Evolutionary conservation across 2,888 invertebrate species (phyloP), one percentile per base, ranked within the genome.

Genomic region (Allygus modestus): DNA sequence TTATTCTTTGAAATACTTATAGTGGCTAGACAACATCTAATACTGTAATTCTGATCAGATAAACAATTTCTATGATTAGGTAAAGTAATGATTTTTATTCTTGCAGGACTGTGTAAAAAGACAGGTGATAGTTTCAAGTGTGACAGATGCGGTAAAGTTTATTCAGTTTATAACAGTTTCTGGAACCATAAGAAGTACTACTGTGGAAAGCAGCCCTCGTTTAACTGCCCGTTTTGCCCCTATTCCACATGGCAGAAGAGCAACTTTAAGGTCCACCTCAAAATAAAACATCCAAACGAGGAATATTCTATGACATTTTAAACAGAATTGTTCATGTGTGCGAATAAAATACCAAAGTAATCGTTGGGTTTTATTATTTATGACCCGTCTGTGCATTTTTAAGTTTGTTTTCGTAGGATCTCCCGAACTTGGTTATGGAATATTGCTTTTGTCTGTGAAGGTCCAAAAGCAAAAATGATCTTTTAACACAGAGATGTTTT

Each of bases 161-260:
- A 77, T 31, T n/a, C 84, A 17, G 81, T 58, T 15, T 81, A 82
- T 69, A 73, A 54, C 46, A 41, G 28, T 17, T 61, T 85, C 41
- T 84, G 84, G 82, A 85, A 88, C 26, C 89, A 89, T 82, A 84
- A 87, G 83, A 87, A 87, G 69, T 87, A 87, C 26, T 88, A 88
- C 58, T 88, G 88, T 79, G 88, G 88, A n/a, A 87, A 87, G 79
- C 87, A 87, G 51, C 88, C 88, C 0, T 87, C 86, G 61, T 87
- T 87, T 84, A 84, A 86, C 33, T 88, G 88, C 61, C 87, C 85
- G 26, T 81, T 84, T 26, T 88, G 88, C 58, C 89, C 11, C 5
- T 79, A 79, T 37, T 54, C 51, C 1, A 79, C 79, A 9, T 79
- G 79, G 79, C 79, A 79, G 51, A 54, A 58, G 33, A 79, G 79